These are phyloP conservation scores for Eulemur mongoz DNA, from an alignment of 2,797 vertebrate genomes.

Conservation along the genomic window DNA sequence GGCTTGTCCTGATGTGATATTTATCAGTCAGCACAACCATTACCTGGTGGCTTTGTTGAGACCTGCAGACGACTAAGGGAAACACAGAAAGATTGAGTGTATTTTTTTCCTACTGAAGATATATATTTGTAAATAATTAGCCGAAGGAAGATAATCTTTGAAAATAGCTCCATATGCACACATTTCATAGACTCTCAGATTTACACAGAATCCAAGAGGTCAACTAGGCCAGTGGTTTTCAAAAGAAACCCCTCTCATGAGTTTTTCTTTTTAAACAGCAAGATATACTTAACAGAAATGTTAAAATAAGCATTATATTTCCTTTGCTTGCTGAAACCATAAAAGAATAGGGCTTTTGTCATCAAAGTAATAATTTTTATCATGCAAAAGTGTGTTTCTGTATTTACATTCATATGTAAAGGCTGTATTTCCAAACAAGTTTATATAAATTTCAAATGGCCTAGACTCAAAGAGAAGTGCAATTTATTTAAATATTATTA, in stretches of 20 bases:
- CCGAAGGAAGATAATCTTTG: neutral
- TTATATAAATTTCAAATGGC: conserved; percentile 67
- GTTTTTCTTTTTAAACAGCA: neutral
- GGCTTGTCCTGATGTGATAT: neutral
- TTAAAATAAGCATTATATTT: conserved; percentile 70
- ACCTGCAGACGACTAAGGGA: neutral
- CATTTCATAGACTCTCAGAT: neutral
- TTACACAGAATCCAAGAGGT: neutral
- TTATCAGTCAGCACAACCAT: conserved; percentile 35
- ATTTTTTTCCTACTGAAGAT: neutral
- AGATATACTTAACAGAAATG: conserved; percentile 62
- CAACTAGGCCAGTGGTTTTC: neutral
- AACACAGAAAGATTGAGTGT: neutral
- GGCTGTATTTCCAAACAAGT: conserved; percentile 62
- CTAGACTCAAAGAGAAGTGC: conserved; percentile 64
- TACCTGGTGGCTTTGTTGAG: conserved; percentile 16
- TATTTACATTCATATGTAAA: conserved; percentile 59
- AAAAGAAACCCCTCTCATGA: neutral
- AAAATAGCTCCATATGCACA: neutral
- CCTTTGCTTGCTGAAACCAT: neutral
- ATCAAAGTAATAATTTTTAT: conserved; percentile 51
- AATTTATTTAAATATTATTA: conserved; percentile 64
- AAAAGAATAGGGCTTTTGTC: conserved; percentile 55
- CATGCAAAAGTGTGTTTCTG: conserved; percentile 56
- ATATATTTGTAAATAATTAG: neutral